Base-by-base conservation (phyloP, 2,888 invertebrate genomes). In the Euclidia mi region DNA sequence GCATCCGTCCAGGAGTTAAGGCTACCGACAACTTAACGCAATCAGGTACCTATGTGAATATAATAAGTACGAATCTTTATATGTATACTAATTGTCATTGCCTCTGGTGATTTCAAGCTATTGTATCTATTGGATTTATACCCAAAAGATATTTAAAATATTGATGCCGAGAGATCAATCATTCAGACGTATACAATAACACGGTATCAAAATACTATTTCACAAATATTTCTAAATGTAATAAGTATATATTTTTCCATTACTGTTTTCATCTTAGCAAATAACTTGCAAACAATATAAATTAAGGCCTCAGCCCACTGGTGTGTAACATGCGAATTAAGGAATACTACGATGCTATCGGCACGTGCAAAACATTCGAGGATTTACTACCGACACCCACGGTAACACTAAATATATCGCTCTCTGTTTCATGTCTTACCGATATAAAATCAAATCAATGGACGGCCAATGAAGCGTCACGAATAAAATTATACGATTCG, bases 311-410 rank as follows among this genome's bases (percentile, higher is more conserved):
- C 14, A 53, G 35, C 59, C 55, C 63, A 70, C 66, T 52, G 12
- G n/a, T 32, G 11, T 20, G 50, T 63, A 56, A 29, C 44, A 43
- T 42, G 32, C 32, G 14, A 49, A 40, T 12, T 14, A 34, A 25
- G 1, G 37, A 46, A 40, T 20, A 41, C 40, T 46, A 47, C 37
- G 12, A 45, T 47, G n/a, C 25, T 35, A 58, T 63, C 46, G 50
- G 11, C 59, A 70, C 47, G 63, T 42, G 59, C 66, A 63, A 56
- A 63, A 70, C 44, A 56, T 48, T 42, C 18, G 4, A 42, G 29
- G 41, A 56, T 69, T 65, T 62, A 69, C 70, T 51, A 10, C 57
- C 11, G 37, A 43, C 63, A 55, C 71, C 66, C 45, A 70, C 70
- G 15, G 7, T 48, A 31, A 49, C 45, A 53, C 58, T 51, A 50